Conservation (phyloP, 1,140 invertebrate species). For the Babylonia areolata region DNA sequence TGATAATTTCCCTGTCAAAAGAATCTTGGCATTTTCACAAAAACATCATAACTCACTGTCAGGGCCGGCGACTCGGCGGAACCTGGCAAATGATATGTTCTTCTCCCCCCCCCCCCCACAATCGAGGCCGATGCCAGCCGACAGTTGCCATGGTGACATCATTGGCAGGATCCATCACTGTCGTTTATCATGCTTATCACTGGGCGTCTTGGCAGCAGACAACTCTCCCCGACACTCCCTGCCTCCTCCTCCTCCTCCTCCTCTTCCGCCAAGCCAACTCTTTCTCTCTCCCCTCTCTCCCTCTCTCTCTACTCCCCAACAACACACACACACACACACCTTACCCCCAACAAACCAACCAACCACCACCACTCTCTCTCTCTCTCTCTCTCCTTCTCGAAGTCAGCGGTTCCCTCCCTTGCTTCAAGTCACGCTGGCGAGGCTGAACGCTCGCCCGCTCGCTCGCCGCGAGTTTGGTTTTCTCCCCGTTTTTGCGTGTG, state of each 20-base stretch:
- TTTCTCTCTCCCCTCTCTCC: not conserved
- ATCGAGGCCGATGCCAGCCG: slow-evolving; percentile 54
- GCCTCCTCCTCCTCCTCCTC: not conserved
- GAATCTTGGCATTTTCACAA: slow-evolving; percentile 55
- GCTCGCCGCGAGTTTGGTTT: no score
- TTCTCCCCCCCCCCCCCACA: no score
- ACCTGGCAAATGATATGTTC: slow-evolving; percentile 35
- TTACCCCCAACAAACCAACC: no score
- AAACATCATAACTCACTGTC: slow-evolving; percentile 65
- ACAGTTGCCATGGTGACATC: slow-evolving; percentile 66
- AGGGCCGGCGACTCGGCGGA: slow-evolving; percentile 52
- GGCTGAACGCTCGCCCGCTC: no score
- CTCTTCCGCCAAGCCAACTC: not conserved
- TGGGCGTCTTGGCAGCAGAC: slow-evolving; percentile 18
- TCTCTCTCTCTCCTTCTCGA: no score
- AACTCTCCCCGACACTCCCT: slow-evolving; percentile 31
- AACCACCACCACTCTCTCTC: no score
- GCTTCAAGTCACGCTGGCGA: no score
- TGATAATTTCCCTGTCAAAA: slow-evolving; percentile 65
- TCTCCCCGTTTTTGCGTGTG: no score
- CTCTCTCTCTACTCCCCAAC: not conserved
- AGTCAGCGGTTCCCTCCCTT: no score
- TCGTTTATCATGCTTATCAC: slow-evolving; percentile 64
- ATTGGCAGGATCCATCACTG: slow-evolving; percentile 62
- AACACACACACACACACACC: no score